Base-by-base conservation (phyloP, 2,888 invertebrate genomes). In the Plebejus melissa region DNA sequence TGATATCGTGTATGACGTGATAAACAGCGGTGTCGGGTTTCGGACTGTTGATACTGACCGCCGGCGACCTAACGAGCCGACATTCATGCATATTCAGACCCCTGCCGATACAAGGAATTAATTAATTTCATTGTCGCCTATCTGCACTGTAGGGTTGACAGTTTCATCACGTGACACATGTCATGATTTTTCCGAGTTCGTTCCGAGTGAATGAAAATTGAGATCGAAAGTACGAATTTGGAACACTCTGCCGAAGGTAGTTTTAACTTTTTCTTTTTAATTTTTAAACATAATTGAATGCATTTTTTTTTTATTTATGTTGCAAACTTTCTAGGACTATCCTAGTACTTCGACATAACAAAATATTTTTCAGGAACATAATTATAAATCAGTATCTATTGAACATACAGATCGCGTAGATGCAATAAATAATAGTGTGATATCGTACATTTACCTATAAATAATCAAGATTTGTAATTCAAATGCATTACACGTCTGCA, bases 21-120 rank as follows among this genome's bases (percentile, higher is more conserved):
- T 60, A 69, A 75, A 76, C 76, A 77, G 74, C 77, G 76, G 78
- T 76, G 75, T 79, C 79, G 74, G 77, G 76, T 79, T 79, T 79
- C 81, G 86, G 85, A 85, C 83, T 88, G 90, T 89, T 88, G 87
- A 88, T 87, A 86, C 88, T 90, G 90, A 90, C 88, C 90, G 85
- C 79, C 79, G 84, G 83, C 87, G 88, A 89, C 88, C 89, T 93
- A 93, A 92, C 92, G 91, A 93, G 90, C 88, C 86, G 89, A 84
- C 87, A 85, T 86, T 81, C 87, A 93, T 93, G 91, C 92, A 93
- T 93, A 93, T 93, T 87, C 91, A 91, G 81, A 79, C 79, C 75
- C 76, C 77, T 79, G 75, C 77, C 78, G 80, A 82, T 83, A 85
- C 85, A 85, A 85, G 86, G 86, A 84, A 89, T 89, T 89, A 86